phyloP scores from a whole-genome alignment of 2,797 vertebrate species.

The Hafferia zeledoni region DNA sequence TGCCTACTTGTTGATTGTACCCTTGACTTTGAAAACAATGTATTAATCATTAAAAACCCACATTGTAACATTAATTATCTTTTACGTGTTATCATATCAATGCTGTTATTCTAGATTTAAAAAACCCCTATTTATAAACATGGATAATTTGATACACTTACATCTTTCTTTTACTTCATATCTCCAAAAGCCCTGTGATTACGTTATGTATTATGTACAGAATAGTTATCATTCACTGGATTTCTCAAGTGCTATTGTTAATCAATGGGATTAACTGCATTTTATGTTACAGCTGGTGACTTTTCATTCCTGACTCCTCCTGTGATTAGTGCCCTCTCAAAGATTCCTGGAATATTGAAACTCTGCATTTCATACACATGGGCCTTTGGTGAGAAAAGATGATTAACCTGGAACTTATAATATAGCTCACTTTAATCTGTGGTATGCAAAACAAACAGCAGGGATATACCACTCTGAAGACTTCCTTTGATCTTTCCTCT shows the following conservation, averaged over 20 bases:
- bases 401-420: slow-evolving; percentile 17
- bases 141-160: slow-evolving; percentile 28
- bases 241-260: slow-evolving; percentile 53
- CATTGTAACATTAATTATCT: neutral
- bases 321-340: slow-evolving; percentile 30
- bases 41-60: neutral
- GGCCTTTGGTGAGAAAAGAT: neutral
- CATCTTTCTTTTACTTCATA: neutral
- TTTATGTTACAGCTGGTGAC: slow-evolving; percentile 52
- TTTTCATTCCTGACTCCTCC: slow-evolving; percentile 36
- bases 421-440: neutral
- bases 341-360: slow-evolving; percentile 38
- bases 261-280: slow-evolving; percentile 61
- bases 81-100: neutral
- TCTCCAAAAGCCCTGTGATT: slow-evolving; percentile 42
- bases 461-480: neutral
- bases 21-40: neutral
- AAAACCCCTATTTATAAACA: slow-evolving; percentile 51
- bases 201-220: slow-evolving; percentile 31
- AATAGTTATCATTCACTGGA: slow-evolving; percentile 51
- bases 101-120: neutral
- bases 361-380: neutral
- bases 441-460: slow-evolving; percentile 15
- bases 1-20: neutral
- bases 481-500: neutral